Base-by-base conservation (phyloP, 2,113 vertebrate genomes). In the Recurvirostra avosetta region DNA sequence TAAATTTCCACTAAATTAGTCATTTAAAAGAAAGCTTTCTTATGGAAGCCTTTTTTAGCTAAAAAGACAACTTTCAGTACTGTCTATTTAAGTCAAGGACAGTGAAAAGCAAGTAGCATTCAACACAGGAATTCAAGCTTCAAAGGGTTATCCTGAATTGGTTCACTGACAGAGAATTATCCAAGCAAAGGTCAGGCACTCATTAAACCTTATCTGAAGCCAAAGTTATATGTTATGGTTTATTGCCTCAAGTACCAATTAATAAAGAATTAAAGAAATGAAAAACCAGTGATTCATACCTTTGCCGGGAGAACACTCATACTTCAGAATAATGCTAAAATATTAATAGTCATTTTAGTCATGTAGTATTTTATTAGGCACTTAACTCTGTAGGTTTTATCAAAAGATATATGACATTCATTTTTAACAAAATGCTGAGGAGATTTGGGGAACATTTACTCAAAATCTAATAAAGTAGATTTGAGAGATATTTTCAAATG, bases 221-320 rank as follows among this genome's bases (percentile, higher is more conserved):
- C 89, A 94, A 97, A 97, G 97, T 98, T 98, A 96, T 97, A 96
- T 96, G 97, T 97, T 98, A 98, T 97, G 97, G 97, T 98, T 98
- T 98, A 98, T 98, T 98, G 98, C 97, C 97, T 98, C 97, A 97
- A 98, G 98, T 97, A 97, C 90, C 98, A 98, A 98, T 98, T 98
- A 98, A 98, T 98, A 98, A 97, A 97, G 97, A 98, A 98, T 98
- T 98, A 98, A 98, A 98, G 97, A 98, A 98, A 98, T 98, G 97
- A 96, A 98, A 98, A 98, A 96, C 82, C 96, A 97, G 94, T 97
- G 98, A 98, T 97, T 98, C 97, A 98, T 97, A 97, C 97, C 95
- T 97, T 98, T 93, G 91, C 85, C 23, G 18, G 80, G 36, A 68
- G 96, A 95, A 95, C 86, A 86, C 75, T 96, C 95, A 97, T 94